phyloP scores from a whole-genome alignment of 2,797 vertebrate species.

The Hephaestus fuliginosus region DNA sequence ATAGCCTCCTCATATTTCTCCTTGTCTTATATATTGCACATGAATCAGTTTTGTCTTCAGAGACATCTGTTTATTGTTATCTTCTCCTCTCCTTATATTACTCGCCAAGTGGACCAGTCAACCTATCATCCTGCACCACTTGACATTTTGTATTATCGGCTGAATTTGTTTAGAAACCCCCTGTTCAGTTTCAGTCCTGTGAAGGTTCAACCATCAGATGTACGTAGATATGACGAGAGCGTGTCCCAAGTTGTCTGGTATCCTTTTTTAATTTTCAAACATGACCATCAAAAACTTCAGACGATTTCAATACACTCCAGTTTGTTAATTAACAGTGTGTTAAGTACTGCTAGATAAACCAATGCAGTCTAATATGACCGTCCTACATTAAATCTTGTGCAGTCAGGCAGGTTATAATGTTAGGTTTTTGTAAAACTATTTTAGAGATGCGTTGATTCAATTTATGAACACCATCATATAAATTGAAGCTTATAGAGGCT shows the following conservation, averaged over 20 bases:
- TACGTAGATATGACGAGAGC: background rate
- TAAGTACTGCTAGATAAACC: background rate
- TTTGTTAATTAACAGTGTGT: background rate
- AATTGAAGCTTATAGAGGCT: background rate
- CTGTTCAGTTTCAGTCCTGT: background rate
- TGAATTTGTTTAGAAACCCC: background rate
- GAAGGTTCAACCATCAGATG: background rate
- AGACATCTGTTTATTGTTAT: constrained; percentile 41
- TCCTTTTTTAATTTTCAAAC: background rate
- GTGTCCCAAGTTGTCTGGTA: background rate
- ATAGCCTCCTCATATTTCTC: background rate
- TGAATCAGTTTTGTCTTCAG: constrained; percentile 26
- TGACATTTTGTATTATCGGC: background rate
- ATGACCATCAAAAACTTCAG: background rate
- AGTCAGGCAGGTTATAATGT: background rate
- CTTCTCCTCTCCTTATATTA: background rate
- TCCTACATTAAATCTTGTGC: background rate
- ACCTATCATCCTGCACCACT: background rate
- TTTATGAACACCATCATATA: background rate
- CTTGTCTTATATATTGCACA: background rate
- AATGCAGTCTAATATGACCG: background rate
- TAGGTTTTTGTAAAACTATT: background rate
- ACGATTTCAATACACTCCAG: background rate
- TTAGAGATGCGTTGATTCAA: background rate
- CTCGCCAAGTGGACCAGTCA: constrained; percentile 20